Evolutionary conservation across 2,113 vertebrate species (phyloP).

Genomic region (Serinus canaria): DNA sequence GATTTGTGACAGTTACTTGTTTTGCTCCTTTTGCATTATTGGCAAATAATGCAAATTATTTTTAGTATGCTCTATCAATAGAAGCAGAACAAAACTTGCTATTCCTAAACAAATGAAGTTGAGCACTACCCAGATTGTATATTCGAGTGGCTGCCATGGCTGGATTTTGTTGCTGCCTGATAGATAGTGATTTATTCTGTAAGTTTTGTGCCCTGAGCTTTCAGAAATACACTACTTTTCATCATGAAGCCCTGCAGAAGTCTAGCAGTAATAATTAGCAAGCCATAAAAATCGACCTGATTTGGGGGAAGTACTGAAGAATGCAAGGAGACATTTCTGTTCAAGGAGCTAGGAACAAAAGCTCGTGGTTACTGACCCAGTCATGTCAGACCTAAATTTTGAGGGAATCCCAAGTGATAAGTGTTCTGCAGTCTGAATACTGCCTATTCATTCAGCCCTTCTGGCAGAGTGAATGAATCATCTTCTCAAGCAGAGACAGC

Average conservation of each 20-base stretch:
- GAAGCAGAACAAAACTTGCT: not conserved
- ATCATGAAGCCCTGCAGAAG: slow-evolving; percentile 31
- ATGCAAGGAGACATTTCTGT: slow-evolving; percentile 45
- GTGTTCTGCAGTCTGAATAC: slow-evolving; percentile 15
- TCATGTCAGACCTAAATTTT: slow-evolving; percentile 60
- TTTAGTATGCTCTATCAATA: not conserved
- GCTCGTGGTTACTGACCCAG: slow-evolving; percentile 49
- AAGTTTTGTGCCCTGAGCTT: slow-evolving; percentile 43
- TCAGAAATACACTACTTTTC: slow-evolving; percentile 6
- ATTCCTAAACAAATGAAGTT: not conserved
- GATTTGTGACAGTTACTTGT: not conserved
- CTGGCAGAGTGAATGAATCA: slow-evolving; percentile 46
- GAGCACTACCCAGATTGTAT: not conserved
- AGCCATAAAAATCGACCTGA: slow-evolving; percentile 63
- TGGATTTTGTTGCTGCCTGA: slow-evolving; percentile 4
- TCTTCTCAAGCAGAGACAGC: slow-evolving; percentile 45
- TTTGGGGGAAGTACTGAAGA: slow-evolving; percentile 56
- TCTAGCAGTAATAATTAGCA: slow-evolving; percentile 59
- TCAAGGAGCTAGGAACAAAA: slow-evolving; percentile 48
- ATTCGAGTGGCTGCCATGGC: not conserved
- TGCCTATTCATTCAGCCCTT: slow-evolving; percentile 55
- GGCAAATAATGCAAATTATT: not conserved
- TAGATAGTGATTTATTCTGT: slow-evolving; percentile 38
- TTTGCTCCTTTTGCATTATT: not conserved
- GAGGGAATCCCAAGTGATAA: slow-evolving; percentile 66